Percentiles rank a stretch among this genome's conserved stretches.
phyloP scores from a whole-genome alignment of 2,888 invertebrate genomes.

The Crossocerus cetratus region DNA sequence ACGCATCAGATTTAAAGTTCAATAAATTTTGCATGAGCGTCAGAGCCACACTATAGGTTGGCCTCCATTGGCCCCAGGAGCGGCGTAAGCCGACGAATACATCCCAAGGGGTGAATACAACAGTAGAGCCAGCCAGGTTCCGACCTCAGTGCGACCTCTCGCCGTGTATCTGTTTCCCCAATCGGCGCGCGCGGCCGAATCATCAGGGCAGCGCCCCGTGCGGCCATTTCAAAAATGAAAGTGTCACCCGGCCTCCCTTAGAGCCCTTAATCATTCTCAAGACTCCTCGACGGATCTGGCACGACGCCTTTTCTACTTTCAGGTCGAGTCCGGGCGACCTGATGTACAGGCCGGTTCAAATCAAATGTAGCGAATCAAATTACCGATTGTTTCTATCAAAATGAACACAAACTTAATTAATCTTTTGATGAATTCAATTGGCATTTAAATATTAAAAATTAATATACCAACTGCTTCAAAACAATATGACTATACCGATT shows the following conservation, averaged over 20 bases:
- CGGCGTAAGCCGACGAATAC: conserved; percentile 50
- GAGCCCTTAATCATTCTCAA: conserved; percentile 15
- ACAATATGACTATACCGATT: too few species aligned
- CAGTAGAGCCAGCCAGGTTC: conserved; percentile 27
- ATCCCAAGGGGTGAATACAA: conserved; percentile 57
- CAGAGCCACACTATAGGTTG: conserved; percentile 21
- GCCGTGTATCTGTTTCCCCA: conserved; percentile 33
- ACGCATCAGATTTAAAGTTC: conserved; percentile 26
- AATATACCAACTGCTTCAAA: too few species aligned
- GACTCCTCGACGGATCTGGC: conserved; percentile 6
- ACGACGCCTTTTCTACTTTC: conserved; percentile 28
- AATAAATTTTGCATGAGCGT: conserved; percentile 25
- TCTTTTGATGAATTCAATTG: too few species aligned
- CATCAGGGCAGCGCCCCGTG: neutral
- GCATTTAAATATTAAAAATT: too few species aligned
- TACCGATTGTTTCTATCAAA: too few species aligned
- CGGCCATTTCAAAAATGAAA: conserved; percentile 17
- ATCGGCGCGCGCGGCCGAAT: conserved; percentile 16
- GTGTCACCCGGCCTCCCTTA: neutral
- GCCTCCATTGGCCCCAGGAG: conserved; percentile 52
- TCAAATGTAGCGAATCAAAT: too few species aligned
- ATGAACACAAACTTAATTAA: too few species aligned
- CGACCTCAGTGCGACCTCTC: conserved; percentile 26
- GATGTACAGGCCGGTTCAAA: too few species aligned
- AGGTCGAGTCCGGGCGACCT: conserved; percentile 9